These are phyloP conservation scores for Brienomyrus longianalis DNA, from an alignment of 2,113 vertebrate genomes.

Conservation along the genomic window DNA sequence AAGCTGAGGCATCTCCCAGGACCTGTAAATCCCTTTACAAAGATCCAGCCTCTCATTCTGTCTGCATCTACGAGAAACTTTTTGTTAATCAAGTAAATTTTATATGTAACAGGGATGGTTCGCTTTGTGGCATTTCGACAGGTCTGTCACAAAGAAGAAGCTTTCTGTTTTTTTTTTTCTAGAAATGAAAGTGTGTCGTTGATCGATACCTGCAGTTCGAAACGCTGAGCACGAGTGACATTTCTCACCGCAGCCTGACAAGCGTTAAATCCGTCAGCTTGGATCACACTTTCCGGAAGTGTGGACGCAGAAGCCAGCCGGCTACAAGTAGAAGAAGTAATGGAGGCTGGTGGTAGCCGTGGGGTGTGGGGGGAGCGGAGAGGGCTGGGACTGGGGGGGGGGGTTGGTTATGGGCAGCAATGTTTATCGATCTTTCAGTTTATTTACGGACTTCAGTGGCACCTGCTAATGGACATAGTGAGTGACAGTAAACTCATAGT, in stretches of 20 bases:
- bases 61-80: neutral
- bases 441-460: neutral
- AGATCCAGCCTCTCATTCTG: neutral
- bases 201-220: neutral
- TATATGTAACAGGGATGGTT: too few species aligned
- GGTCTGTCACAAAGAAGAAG: neutral
- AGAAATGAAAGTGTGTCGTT: neutral
- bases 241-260: neutral
- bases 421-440: neutral
- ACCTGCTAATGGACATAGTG: neutral
- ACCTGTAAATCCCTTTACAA: neutral
- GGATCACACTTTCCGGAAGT: neutral
- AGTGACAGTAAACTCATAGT: neutral
- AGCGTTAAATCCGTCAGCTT: neutral
- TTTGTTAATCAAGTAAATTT: neutral
- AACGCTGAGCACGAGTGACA: neutral
- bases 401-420: too few species aligned
- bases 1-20: neutral
- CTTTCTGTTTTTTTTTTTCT: neutral
- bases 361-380: neutral
- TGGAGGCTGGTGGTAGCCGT: neutral
- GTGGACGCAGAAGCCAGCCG: neutral
- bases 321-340: neutral
- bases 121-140: neutral
- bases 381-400: neutral